phyloP scores from a whole-genome alignment of 23 tunicate genomes.

The Styela clava region DNA sequence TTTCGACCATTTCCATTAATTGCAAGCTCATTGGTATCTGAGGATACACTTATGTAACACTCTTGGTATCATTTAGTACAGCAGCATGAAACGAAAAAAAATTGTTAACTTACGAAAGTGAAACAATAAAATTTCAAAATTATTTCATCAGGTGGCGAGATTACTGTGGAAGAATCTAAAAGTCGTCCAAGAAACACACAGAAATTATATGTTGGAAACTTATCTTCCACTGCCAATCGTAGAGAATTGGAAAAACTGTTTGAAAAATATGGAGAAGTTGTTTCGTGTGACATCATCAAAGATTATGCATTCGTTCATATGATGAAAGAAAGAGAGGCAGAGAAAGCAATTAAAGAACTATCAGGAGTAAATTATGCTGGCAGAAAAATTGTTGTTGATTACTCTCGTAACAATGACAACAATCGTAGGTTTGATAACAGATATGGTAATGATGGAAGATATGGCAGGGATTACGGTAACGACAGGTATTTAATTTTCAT shows the following conservation, averaged over 20 bases:
- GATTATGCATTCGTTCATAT: conserved; percentile 29
- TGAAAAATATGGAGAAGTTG: conserved; percentile 26
- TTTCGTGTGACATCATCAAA: conserved; percentile 25
- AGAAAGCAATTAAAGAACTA: conserved; percentile 17
- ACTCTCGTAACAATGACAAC: background rate
- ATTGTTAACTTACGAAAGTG: no score
- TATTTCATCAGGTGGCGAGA: conserved; percentile 23
- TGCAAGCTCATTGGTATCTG: no score
- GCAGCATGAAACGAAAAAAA: no score
- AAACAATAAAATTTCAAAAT: no score
- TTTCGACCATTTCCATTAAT: no score
- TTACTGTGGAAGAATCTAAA: conserved; percentile 29
- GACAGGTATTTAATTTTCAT: no score
- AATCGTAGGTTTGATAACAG: background rate
- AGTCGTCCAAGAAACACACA: conserved; percentile 22
- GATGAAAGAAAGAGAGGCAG: conserved; percentile 18
- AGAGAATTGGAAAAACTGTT: conserved; percentile 25
- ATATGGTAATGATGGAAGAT: background rate
- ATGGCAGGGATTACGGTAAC: background rate
- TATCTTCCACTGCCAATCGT: conserved; percentile 15
- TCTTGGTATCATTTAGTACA: no score
- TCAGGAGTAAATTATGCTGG: background rate
- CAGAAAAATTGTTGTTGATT: background rate
- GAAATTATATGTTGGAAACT: conserved; percentile 32
- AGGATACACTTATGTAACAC: no score